Evolutionary conservation across 2,797 vertebrate species (phyloP), one percentile per base, ranked within the genome.

Genomic region (Danionella dracula): DNA sequence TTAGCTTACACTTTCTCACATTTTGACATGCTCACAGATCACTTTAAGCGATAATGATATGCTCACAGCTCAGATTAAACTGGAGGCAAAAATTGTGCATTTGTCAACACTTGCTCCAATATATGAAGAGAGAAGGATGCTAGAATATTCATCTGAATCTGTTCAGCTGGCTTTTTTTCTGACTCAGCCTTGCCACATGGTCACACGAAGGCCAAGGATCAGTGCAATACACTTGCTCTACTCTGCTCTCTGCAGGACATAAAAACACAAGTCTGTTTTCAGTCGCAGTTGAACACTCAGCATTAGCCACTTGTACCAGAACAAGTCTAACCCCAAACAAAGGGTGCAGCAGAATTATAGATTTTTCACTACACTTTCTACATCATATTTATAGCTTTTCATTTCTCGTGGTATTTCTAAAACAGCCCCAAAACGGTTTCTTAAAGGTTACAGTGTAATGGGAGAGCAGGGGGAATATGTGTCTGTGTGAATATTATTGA

Each of bases 361-460:
- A 62, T 67, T 58, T 64, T 55, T 29, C 13, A 8, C 50, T 17
- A 17, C 38, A 38, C 23, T 59, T 62, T 71, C 38, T 56, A 44
- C 49, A 35, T 35, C 1, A 42, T 73, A 58, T 73, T 78, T 63
- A 60, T 48, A 58, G 62, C 74, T 62, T 75, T 68, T 82, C 79
- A 83, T 72, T 77, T 62, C 74, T 78, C 46, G 77, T 59, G 75
- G 62, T 77, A 79, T 76, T 76, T 71, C 82, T 76, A 76, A 73
- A 81, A 77, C 61, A 58, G 76, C 73, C 78, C 79, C 42, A 64
- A 58, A 71, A 71, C 66, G 76, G 72, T 81, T 58, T 77, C 78
- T 72, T 73, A 86, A 87, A 84, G 82, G 82, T 86, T 84, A 85
- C 62, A 29, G 46, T 63, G 69, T 82, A 81, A 84, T 82, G 65